Evolutionary conservation across 2,797 vertebrate species (phyloP).

Genomic region (Borostomias antarcticus): DNA sequence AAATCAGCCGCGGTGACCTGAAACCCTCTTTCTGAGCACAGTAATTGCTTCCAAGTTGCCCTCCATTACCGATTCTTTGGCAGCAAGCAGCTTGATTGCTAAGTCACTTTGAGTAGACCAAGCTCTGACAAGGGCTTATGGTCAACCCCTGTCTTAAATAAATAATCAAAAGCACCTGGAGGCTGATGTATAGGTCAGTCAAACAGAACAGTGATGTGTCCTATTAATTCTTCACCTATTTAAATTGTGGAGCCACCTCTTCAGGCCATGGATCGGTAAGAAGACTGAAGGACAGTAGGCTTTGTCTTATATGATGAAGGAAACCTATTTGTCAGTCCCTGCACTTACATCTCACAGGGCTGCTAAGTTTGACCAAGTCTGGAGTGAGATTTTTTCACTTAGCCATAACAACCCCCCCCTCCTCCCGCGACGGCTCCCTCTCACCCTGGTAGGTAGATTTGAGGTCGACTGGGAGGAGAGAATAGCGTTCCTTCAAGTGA

Average conservation of each 20-base stretch:
- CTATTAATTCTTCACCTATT: slow-evolving; percentile 3
- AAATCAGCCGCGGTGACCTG: neutral
- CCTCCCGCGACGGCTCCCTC: no score
- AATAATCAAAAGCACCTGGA: neutral
- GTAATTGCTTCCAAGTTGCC: slow-evolving; percentile 31
- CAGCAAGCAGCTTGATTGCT: slow-evolving; percentile 17
- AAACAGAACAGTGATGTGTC: neutral
- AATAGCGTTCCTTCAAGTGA: no score
- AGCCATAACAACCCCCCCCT: no score
- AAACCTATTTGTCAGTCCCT: no score
- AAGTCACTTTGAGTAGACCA: slow-evolving; percentile 15
- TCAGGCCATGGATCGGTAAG: neutral
- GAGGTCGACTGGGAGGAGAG: no score
- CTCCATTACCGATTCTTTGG: slow-evolving; percentile 27
- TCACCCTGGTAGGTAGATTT: no score
- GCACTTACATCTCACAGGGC: no score
- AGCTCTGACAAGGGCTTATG: neutral
- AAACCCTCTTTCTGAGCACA: neutral
- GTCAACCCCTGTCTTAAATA: neutral
- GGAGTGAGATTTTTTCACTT: no score
- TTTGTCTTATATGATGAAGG: neutral
- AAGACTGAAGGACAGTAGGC: neutral
- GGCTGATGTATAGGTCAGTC: slow-evolving; percentile 14
- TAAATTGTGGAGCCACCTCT: neutral
- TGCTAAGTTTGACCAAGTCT: no score